A percentile compares a stretch with the other conserved stretches of the same genome.
Conservation (phyloP, 2,113 vertebrate genomes). For the Chiloscyllium plagiosum region DNA sequence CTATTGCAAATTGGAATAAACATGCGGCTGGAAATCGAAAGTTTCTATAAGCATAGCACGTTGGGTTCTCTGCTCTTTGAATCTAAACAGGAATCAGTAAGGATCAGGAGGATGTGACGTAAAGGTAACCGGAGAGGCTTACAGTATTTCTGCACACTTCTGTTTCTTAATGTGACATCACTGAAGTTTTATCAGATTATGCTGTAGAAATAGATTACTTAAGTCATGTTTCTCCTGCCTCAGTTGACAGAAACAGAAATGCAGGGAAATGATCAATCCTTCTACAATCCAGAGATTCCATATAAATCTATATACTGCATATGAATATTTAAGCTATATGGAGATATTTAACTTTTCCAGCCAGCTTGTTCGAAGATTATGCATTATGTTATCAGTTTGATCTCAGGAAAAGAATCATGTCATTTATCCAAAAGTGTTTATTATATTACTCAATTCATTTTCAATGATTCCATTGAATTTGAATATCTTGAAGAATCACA, state of each 20-base stretch:
- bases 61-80: not conserved
- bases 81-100: not conserved
- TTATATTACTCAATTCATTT: too few relatives aligned
- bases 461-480: not conserved
- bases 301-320: not conserved
- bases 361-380: not conserved
- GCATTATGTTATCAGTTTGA: not conserved
- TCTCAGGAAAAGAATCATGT: not conserved
- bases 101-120: not conserved
- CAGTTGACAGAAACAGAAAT: not conserved
- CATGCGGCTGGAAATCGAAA: not conserved
- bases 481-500: not conserved
- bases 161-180: not conserved
- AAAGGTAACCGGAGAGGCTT: not conserved
- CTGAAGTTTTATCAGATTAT: not conserved
- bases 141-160: not conserved
- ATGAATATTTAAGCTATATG: not conserved
- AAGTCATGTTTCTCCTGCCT: not conserved
- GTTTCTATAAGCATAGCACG: not conserved
- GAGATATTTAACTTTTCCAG: not conserved
- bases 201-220: not conserved
- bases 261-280: not conserved
- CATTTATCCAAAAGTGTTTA: not conserved
- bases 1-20: not conserved
- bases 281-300: not conserved